A percentile compares a stretch with the other conserved stretches of the same genome.
Conservation (phyloP, 2,888 invertebrate species). For the Trichogramma dendrolimi region DNA sequence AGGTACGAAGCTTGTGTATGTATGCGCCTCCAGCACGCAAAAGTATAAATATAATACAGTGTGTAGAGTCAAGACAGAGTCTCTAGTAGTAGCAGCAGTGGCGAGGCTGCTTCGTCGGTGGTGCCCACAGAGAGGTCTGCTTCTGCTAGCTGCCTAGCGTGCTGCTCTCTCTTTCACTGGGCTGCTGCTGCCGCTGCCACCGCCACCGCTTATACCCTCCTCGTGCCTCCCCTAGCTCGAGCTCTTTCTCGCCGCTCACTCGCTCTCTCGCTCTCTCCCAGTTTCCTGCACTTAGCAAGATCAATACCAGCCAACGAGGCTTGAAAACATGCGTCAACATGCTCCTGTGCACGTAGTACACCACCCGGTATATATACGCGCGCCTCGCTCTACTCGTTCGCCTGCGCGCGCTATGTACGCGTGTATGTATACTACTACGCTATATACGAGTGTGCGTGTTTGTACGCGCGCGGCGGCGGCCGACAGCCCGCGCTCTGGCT, state of each 20-base stretch:
- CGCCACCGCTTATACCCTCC: too few relatives aligned
- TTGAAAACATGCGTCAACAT: conserved; percentile 63
- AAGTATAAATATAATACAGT: too few relatives aligned
- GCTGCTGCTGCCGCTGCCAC: too few relatives aligned
- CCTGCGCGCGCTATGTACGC: conserved; percentile 24
- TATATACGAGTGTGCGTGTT: not conserved
- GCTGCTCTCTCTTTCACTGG: too few relatives aligned
- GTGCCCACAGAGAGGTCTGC: too few relatives aligned
- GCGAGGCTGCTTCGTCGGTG: too few relatives aligned
- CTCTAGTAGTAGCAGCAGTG: too few relatives aligned
- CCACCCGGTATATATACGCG: conserved; percentile 52
- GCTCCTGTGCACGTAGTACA: conserved; percentile 41
- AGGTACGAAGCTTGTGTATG: too few relatives aligned
- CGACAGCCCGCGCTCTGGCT: not conserved
- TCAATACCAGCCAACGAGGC: conserved; percentile 61
- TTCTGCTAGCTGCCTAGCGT: too few relatives aligned
- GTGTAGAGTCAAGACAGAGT: too few relatives aligned
- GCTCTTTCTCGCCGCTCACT: conserved; percentile 25
- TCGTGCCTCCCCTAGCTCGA: too few relatives aligned
- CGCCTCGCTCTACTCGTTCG: conserved; percentile 50
- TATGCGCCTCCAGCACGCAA: too few relatives aligned
- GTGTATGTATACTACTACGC: not conserved
- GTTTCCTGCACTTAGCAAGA: conserved; percentile 55
- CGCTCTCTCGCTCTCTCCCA: conserved; percentile 40
- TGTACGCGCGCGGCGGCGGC: not conserved